Evolutionary conservation across 2,113 vertebrate genomes (phyloP), one percentile per base, ranked within the genome.

Genomic region (Myrmecobius fasciatus): DNA sequence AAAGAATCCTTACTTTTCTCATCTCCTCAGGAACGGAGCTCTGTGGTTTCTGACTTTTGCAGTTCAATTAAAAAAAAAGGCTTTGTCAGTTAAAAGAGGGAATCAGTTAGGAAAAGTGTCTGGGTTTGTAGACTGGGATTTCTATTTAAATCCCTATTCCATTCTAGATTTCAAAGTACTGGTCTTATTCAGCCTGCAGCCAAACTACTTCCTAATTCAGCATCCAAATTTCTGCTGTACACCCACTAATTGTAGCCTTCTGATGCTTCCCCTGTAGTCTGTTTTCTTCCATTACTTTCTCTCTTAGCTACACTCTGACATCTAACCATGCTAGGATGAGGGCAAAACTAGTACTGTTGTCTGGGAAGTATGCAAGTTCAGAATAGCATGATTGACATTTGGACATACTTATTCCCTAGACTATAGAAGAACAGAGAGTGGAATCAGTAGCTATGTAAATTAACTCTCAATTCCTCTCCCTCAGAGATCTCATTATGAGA

Each of bases 231-330:
- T 83, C 67, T 60, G 36, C n/a, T 24, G 20, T 24, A 22, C 22
- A 8, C 31, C 17, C 24, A 51, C 9, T 90, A 54, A 67, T 0
- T 48, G 48, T 52, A 52, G 24, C 88, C 93, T 51, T 51, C 25
- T 52, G 31, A 14, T 4, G 25, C 43, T 49, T 5, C 60, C n/a
- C 52, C 47, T 89, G 53, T 75, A 43, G 51, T 14, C 24, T 51
- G 14, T 93, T 48, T 31, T 94, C 95, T 94, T 36, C 54, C 53
- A n/a, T 51, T 91, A 54, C 46, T 43, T 54, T 90, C 12, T 91
- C 93, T 93, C 12, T 90, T 95, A 67, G 7, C 0, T 25, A 26
- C 7, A 91, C 11, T 90, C 91, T 95, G 67, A 43, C 20, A 83
- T 83, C 5, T 83, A 43, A 47, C 22, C 53, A 17, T 49, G 51